Evolutionary conservation across 2,797 vertebrate genomes (phyloP).

Genomic region (Emys orbicularis): DNA sequence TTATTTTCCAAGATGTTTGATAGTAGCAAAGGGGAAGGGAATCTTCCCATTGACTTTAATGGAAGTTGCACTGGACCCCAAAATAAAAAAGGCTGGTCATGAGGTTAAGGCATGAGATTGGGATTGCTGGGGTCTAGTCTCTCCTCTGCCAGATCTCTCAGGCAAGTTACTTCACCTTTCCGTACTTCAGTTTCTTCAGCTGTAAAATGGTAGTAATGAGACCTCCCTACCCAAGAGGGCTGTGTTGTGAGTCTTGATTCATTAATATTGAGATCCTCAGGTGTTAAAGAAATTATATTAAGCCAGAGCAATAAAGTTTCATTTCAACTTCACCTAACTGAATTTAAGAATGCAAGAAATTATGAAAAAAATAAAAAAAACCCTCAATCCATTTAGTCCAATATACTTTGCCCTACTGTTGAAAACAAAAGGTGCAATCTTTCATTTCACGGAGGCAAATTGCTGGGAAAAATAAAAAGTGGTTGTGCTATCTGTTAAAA

Average conservation of each 20-base stretch:
- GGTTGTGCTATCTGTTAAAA: conserved; percentile 58
- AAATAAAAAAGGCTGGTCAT: neutral
- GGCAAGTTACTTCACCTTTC: neutral
- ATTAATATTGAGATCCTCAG: neutral
- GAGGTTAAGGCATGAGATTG: neutral
- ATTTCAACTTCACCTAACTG: conserved; percentile 6
- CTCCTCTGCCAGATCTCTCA: neutral
- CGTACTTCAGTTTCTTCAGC: neutral
- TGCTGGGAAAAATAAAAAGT: conserved; percentile 58
- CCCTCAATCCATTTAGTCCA: neutral
- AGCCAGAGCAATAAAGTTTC: neutral
- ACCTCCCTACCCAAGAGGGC: neutral
- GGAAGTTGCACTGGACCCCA: neutral
- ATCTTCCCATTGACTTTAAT: neutral
- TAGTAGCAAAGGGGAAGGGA: neutral
- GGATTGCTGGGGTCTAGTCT: neutral
- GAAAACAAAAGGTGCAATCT: conserved; percentile 29
- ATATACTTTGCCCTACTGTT: neutral
- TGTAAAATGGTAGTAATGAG: neutral
- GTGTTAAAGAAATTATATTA: neutral
- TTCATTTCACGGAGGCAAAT: conserved; percentile 63
- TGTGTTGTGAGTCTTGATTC: neutral
- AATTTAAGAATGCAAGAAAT: conserved; percentile 22
- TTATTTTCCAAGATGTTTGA: neutral
- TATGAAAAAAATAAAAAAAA: neutral